Conservation (phyloP, 2,113 vertebrate genomes). For the Oryzias celebensis region DNA sequence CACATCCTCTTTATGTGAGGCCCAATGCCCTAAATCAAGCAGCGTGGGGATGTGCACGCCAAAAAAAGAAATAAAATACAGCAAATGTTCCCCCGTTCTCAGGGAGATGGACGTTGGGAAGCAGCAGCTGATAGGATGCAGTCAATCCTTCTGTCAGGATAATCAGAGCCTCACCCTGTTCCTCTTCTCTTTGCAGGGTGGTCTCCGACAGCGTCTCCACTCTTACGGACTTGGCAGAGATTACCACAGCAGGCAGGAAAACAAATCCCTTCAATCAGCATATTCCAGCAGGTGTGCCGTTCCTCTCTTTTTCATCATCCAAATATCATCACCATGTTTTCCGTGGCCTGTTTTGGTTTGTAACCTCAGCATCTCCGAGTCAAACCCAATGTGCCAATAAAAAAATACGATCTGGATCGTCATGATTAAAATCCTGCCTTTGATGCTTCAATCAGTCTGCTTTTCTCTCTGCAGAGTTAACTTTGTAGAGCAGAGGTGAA, state of each 20-base stretch:
- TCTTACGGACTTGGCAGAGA: conserved; percentile 46
- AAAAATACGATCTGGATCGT: conserved; percentile 23
- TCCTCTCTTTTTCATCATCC: conserved; percentile 16
- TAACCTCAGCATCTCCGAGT: neutral
- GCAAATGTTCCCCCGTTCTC: conserved; percentile 15
- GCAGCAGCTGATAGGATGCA: conserved; percentile 60
- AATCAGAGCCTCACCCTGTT: conserved; percentile 53
- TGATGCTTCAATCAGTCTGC: conserved; percentile 1
- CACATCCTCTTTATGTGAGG: conserved; percentile 24
- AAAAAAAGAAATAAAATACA: conserved; percentile 3
- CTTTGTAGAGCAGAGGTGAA: conserved; percentile 28
- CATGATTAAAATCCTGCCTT: conserved; percentile 10
- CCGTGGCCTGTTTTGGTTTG: conserved; percentile 10
- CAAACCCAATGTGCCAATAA: conserved; percentile 14
- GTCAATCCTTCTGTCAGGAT: conserved; percentile 58
- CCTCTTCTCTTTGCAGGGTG: conserved; percentile 41
- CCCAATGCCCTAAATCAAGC: neutral
- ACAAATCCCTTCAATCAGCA: conserved; percentile 59
- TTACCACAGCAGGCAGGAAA: conserved; percentile 45
- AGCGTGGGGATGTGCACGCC: no score
- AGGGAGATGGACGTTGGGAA: conserved; percentile 37
- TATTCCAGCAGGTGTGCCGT: conserved; percentile 66
- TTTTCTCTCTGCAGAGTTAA: conserved; percentile 10
- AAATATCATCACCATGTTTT: neutral
- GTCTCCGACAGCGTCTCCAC: conserved; percentile 40